Evolutionary conservation across 2,797 vertebrate species (phyloP).

Genomic region (Gobionotothen gibberifrons): DNA sequence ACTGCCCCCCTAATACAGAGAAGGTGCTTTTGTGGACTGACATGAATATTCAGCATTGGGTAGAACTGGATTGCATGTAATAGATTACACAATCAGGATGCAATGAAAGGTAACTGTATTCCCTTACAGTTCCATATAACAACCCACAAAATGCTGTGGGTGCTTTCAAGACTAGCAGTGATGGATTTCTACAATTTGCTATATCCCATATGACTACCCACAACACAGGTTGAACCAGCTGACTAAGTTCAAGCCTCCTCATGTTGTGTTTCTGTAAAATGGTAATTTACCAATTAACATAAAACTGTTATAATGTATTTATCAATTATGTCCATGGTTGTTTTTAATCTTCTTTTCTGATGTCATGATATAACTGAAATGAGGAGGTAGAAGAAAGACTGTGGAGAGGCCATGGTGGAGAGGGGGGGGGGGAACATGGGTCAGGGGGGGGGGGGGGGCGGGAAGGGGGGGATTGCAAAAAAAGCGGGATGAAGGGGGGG

Average conservation of each 20-base stretch:
- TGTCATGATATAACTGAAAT: neutral
- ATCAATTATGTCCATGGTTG: no score
- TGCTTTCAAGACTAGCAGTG: no score
- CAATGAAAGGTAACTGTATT: no score
- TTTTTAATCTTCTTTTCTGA: neutral
- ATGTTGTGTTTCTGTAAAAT: neutral
- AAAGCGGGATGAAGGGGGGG: neutral
- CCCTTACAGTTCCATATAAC: no score
- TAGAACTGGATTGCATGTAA: no score
- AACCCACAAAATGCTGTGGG: no score
- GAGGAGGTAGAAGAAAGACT: neutral
- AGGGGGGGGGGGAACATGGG: conserved; percentile 7
- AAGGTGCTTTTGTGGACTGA: neutral
- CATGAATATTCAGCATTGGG: no score
- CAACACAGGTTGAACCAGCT: neutral
- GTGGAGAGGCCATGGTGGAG: neutral
- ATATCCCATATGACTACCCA: no score
- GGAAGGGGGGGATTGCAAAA: conserved; percentile 13
- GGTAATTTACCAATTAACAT: neutral
- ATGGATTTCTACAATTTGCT: no score
- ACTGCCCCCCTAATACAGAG: neutral
- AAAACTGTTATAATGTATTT: no score
- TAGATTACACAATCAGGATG: no score
- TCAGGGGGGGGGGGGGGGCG: neutral
- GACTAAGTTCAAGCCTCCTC: neutral